Base-by-base conservation (phyloP, 2,888 invertebrate species). In the Mechanitis messenoides region DNA sequence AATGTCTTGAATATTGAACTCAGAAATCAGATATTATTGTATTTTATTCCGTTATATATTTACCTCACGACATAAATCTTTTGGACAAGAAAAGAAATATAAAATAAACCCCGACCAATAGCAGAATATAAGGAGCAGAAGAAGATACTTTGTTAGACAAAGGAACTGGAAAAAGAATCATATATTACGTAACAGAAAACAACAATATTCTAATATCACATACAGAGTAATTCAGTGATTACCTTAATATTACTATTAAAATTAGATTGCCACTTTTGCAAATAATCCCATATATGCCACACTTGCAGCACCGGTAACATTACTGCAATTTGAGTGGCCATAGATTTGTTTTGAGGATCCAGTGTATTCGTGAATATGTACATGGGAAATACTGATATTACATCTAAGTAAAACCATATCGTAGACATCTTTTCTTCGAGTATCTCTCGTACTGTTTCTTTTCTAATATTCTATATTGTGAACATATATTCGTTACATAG, bases 101-200 rank as follows among this genome's bases (percentile, higher is more conserved):
- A 90, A 70, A 33, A 86, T 74, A 60, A 84, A 84, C 35, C 89
- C 88, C 0, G 88, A 83, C 89, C 89, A 89, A 67, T 88, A 88
- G 64, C 81, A 81, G 33, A 77, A 78, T 69, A 88, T 81, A 1
- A 73, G 20, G 20, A 84, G 74, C 5, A 85, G 54, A n/a, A 84
- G 53, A 9, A 64, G 65, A 62, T 75, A 85, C 68, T 86, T 87
- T 11, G 75, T 12, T 11, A 86, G 61, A 60, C 75, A 77, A n/a
- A 87, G 68, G 0, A 82, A 60, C 89, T 89, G 81, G 56, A 82
- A 84, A 62, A 54, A 63, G 64, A 62, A 47, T 53, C 56, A 33
- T 35, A 20, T 20, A 20, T 20, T 20, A 20, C 20, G 20, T 20
- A 20, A 20, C 20, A 20, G 20, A 20, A 20, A 20, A 20, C 20